These are phyloP conservation scores for Magallana gigas DNA, from an alignment of 1,140 invertebrate genomes.

Conservation along the genomic window DNA sequence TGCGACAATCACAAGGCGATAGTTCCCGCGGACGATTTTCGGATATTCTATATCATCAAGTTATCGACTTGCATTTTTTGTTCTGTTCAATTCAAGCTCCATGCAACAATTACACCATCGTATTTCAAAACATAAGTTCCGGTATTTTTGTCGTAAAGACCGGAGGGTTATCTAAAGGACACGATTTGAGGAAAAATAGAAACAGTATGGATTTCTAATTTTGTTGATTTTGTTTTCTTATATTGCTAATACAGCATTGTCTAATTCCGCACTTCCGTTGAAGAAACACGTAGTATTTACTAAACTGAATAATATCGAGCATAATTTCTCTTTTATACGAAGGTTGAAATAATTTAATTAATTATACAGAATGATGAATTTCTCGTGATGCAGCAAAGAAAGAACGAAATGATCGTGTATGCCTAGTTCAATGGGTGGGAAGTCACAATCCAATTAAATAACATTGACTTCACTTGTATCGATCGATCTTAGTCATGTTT, in stretches of 20 bases:
- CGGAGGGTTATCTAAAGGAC: constrained; percentile 28
- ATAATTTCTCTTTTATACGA: too few relatives aligned
- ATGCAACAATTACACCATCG: constrained; percentile 30
- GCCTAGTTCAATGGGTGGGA: too few relatives aligned
- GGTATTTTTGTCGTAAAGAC: constrained; percentile 35
- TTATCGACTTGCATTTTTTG: constrained; percentile 4
- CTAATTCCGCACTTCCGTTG: not conserved
- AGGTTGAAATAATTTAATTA: too few relatives aligned
- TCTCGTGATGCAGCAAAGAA: too few relatives aligned
- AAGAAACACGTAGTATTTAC: not conserved
- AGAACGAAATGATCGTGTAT: too few relatives aligned
- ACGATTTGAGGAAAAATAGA: not conserved
- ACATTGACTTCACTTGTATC: too few relatives aligned
- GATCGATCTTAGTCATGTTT: too few relatives aligned
- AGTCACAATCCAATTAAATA: too few relatives aligned
- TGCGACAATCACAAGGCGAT: not conserved
- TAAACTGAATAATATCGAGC: not conserved
- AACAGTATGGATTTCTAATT: not conserved
- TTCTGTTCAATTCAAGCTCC: constrained; percentile 21
- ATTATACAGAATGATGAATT: too few relatives aligned
- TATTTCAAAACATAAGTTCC: constrained; percentile 36
- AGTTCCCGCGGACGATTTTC: constrained; percentile 11
- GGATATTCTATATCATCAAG: constrained; percentile 32
- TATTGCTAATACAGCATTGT: not conserved
- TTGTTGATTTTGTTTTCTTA: not conserved